A percentile compares a stretch with the other conserved stretches of the same genome.
phyloP scores from a whole-genome alignment of 2,113 vertebrate species.

The Willisornis vidua region DNA sequence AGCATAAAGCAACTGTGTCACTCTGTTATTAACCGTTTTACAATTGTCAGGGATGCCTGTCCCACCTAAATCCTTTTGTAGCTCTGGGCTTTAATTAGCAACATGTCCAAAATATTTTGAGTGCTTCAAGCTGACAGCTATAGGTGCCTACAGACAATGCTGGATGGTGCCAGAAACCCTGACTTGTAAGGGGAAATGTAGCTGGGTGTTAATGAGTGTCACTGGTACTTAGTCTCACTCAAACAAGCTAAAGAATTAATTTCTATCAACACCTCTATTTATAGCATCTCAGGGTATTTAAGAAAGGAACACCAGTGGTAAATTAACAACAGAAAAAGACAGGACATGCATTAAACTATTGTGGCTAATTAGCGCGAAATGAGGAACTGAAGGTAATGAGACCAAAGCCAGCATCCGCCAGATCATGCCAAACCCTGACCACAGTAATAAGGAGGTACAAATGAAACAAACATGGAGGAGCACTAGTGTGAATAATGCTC shows the following conservation, averaged over 20 bases:
- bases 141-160: not conserved
- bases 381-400: not conserved
- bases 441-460: not conserved
- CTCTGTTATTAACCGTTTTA: not conserved
- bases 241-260: not conserved
- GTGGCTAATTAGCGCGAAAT: not conserved
- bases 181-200: not conserved
- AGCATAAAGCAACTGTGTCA: not conserved
- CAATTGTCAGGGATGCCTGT: not conserved
- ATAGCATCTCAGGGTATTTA: not conserved
- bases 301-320: not conserved
- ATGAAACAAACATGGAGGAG: not conserved
- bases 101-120: not conserved
- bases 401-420: not conserved
- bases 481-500: fast-evolving
- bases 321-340: not conserved
- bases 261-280: not conserved
- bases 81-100: constrained; percentile 11
- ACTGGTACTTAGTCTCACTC: not conserved
- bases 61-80: not conserved
- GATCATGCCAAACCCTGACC: not conserved
- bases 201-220: not conserved
- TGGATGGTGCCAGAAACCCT: not conserved
- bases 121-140: not conserved
- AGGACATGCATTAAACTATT: not conserved